These are phyloP conservation scores for Muricea muricata DNA, from an alignment of 92 coral and sea anemone genomes.

Conservation along the genomic window DNA sequence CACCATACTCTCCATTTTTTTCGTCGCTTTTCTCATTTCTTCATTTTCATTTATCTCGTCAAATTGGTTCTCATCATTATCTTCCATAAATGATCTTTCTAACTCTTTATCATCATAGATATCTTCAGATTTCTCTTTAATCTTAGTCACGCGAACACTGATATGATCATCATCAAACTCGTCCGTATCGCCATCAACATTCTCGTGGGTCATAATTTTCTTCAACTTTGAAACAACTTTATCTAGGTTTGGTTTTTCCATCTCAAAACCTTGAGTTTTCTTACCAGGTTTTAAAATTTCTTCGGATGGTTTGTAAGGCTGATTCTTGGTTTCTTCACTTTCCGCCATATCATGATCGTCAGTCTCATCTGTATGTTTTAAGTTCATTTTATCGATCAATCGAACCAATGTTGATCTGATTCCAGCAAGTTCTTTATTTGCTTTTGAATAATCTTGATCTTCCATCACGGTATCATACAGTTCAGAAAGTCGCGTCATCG, in stretches of 20 bases:
- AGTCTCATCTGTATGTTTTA: not conserved
- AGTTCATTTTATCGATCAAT: not conserved
- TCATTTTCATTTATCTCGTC: slow-evolving; percentile 53
- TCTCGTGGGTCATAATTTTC: slow-evolving; percentile 35
- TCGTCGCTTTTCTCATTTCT: slow-evolving; percentile 75
- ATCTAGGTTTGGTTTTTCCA: slow-evolving; percentile 46
- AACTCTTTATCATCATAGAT: slow-evolving; percentile 54
- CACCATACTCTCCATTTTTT: slow-evolving; percentile 91
- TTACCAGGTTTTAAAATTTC: not conserved
- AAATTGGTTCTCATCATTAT: slow-evolving; percentile 68
- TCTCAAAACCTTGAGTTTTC: not conserved
- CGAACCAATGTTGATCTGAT: slow-evolving; percentile 17
- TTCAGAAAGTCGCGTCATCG: slow-evolving; percentile 19
- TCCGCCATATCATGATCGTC: not conserved
- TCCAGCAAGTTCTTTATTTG: slow-evolving; percentile 27
- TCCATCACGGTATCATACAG: slow-evolving; percentile 21
- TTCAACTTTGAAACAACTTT: slow-evolving; percentile 44
- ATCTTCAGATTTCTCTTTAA: slow-evolving; percentile 55
- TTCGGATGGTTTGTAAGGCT: not conserved
- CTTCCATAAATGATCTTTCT: slow-evolving; percentile 59
- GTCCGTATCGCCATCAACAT: slow-evolving; percentile 39
- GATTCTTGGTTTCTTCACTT: not conserved
- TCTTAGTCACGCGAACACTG: slow-evolving; percentile 80
- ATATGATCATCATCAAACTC: slow-evolving; percentile 49
- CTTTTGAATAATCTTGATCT: slow-evolving; percentile 6